Base-by-base conservation (phyloP, 2,888 invertebrate species). In the Listrodromus nycthemerus region DNA sequence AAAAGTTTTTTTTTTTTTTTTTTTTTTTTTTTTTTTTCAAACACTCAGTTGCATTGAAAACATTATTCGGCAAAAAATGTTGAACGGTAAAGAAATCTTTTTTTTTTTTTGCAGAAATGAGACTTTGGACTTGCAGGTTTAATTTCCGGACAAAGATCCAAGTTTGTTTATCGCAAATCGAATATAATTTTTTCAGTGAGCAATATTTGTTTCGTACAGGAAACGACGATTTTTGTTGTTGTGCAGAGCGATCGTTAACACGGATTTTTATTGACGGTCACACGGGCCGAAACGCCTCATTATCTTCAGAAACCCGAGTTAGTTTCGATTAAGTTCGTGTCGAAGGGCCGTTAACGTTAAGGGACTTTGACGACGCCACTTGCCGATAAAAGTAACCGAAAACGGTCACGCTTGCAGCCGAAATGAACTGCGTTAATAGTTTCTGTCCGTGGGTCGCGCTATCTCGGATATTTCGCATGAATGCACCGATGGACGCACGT, bases 381-480 rank as follows among this genome's bases (percentile, higher is more conserved):
- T 63, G 65, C 50, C 13, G 75, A 65, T 27, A 74, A 65, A 63
- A 27, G 66, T 41, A 48, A 75, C 33, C 63, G 50, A 65, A 75
- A 33, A 63, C 45, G 65, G 50, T 52, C 50, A 65, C 50, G 63
- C 27, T 50, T 52, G 30, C 24, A 50, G 37, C 75, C 50, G 63
- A 75, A 61, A 75, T 65, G 52, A 75, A 21, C 24, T 50, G 48
- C 19, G 21, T 75, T 41, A 65, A 75, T 50, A 45, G 41, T 33
- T 19, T 66, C 37, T 52, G 52, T 13, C 30, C 10, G 58, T 10
- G 16, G 13, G 30, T 77, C 37, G 27, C 24, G n/a, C 27, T 61
- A 69, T 77, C 27, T 37, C 19, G 24, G 61, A 50, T 37, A 73
- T 74, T 76, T 78, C 77, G 77, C 74, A 74, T 78, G 80, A 80